Percentiles rank a stretch among this genome's conserved stretches.
phyloP scores from a whole-genome alignment of 1,140 invertebrate species.

The Schlechtendalia chinensis region DNA sequence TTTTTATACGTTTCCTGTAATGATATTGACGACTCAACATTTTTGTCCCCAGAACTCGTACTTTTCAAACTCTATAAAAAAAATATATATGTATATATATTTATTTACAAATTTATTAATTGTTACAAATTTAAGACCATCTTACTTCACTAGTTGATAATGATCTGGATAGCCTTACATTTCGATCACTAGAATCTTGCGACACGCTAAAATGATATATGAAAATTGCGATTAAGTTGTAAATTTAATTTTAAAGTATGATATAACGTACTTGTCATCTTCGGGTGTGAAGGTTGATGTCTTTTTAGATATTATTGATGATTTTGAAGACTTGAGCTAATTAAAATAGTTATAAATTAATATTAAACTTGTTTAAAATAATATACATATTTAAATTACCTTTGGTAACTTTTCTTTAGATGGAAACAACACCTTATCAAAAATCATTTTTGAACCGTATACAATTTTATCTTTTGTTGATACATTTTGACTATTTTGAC shows the following conservation, averaged over 20 bases:
- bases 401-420: slow-evolving; percentile 65
- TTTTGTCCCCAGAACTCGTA: slow-evolving; percentile 12
- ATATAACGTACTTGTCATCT: slow-evolving; percentile 62
- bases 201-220: not conserved
- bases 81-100: not conserved
- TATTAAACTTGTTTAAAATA: not conserved
- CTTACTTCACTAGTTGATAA: slow-evolving; percentile 31
- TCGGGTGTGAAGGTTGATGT: slow-evolving; percentile 81
- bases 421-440: slow-evolving; percentile 77
- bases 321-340: slow-evolving; percentile 55
- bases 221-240: not conserved
- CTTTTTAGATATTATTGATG: slow-evolving; percentile 72
- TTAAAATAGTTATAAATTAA: not conserved
- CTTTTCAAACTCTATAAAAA: slow-evolving; percentile 27
- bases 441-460: slow-evolving; percentile 71
- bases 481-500: not conserved
- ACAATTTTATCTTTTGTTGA: slow-evolving; percentile 70
- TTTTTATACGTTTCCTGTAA: slow-evolving; percentile 27
- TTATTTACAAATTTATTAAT: not conserved
- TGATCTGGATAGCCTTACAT: slow-evolving; percentile 28
- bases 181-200: not conserved
- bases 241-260: not conserved
- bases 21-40: slow-evolving; percentile 14
- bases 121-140: not conserved
- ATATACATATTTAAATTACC: slow-evolving; percentile 21